Conservation (phyloP, 1,140 invertebrate species). For the Hycleus cichorii region DNA sequence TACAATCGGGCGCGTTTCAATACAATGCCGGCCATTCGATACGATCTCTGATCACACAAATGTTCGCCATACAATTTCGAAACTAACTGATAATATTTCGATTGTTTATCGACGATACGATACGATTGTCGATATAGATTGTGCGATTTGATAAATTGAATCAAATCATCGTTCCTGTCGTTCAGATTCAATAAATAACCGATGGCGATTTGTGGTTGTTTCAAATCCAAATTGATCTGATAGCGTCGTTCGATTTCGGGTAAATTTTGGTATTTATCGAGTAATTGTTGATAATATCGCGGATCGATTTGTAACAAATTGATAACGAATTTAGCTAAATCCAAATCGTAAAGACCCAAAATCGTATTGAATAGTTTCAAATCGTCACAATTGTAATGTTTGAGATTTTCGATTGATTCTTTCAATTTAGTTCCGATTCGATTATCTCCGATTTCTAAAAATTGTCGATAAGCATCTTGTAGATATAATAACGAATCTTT, state of each 20-base stretch:
- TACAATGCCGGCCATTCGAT: constrained; percentile 21
- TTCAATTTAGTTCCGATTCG: neutral
- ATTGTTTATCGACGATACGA: neutral
- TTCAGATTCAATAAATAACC: constrained; percentile 18
- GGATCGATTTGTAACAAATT: constrained; percentile 21
- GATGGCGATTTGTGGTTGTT: constrained; percentile 16
- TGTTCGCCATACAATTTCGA: constrained; percentile 17
- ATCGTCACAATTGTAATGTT: constrained; percentile 1
- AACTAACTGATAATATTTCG: constrained; percentile 15
- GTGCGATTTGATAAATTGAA: constrained; percentile 20
- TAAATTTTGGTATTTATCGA: constrained; percentile 14
- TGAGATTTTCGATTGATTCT: neutral
- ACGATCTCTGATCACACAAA: constrained; percentile 9
- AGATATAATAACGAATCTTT: constrained; percentile 21
- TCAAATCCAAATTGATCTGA: constrained; percentile 15
- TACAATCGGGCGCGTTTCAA: constrained; percentile 21
- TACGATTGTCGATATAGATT: constrained; percentile 22
- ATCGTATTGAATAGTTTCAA: constrained; percentile 5
- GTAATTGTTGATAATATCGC: constrained; percentile 20
- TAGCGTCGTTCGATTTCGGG: constrained; percentile 15
- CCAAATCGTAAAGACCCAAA: constrained; percentile 21
- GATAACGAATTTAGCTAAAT: constrained; percentile 23
- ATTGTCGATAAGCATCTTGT: constrained; percentile 7
- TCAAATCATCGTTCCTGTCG: constrained; percentile 5
- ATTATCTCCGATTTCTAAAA: neutral